Evolutionary conservation across 1,140 invertebrate species (phyloP).

Genomic region (Tenebrio molitor): DNA sequence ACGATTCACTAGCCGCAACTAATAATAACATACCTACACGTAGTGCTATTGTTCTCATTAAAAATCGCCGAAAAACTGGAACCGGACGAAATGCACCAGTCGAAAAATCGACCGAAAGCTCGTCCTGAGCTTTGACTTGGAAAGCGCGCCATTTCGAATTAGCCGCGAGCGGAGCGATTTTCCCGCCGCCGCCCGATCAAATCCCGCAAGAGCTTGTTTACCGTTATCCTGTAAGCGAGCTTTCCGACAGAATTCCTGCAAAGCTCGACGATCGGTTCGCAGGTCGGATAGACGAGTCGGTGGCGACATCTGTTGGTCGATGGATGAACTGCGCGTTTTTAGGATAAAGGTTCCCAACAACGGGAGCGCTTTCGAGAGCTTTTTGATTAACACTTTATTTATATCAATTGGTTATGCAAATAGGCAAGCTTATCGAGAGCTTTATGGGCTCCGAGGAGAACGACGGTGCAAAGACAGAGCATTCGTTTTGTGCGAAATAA

Average conservation of each 20-base stretch:
- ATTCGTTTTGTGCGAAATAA: too few species aligned
- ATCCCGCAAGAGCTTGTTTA: not conserved
- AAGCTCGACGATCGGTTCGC: conserved; percentile 15
- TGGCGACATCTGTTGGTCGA: conserved; percentile 10
- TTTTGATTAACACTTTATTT: not conserved
- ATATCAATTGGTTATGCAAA: conserved; percentile 41
- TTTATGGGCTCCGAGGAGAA: too few species aligned
- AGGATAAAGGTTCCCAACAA: not conserved
- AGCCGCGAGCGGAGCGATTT: not conserved
- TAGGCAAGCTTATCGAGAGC: too few species aligned
- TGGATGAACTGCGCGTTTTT: conserved; percentile 4
- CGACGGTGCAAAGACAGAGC: too few species aligned
- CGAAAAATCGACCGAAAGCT: not conserved
- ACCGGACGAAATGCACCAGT: too few species aligned
- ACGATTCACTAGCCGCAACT: conserved; percentile 40
- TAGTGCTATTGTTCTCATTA: conserved; percentile 35
- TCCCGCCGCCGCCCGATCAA: not conserved
- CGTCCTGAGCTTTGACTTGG: not conserved
- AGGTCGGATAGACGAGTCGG: conserved; percentile 3
- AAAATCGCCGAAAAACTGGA: not conserved
- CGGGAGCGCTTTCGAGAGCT: not conserved
- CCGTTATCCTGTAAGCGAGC: conserved; percentile 11
- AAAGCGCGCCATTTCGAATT: not conserved
- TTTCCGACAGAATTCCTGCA: conserved; percentile 21
- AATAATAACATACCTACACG: conserved; percentile 41